Percentiles rank a stretch among this genome's conserved stretches.
Conservation (phyloP, 2,888 invertebrate species). For the Philonicus albiceps region DNA sequence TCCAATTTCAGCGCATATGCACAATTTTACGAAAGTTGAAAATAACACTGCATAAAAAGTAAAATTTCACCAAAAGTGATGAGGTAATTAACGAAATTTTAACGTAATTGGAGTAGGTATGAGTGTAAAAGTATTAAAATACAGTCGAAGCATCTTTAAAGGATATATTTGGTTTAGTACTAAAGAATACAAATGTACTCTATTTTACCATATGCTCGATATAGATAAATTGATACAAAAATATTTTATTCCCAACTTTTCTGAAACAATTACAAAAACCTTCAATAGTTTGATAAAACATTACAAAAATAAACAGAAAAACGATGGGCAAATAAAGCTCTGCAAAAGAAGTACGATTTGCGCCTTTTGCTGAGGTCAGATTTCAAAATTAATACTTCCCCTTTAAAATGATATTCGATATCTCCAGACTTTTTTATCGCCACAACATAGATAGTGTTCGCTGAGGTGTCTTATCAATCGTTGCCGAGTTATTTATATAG, state of each 20-base stretch:
- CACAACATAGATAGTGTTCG: background rate
- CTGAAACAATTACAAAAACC: background rate
- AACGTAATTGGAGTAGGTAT: no score
- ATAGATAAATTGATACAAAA: background rate
- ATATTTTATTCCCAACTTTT: background rate
- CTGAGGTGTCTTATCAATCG: background rate
- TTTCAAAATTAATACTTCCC: background rate
- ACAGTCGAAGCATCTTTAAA: no score
- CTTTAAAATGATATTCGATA: background rate
- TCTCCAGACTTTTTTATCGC: conserved; percentile 34
- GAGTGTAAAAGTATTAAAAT: no score
- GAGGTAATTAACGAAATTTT: no score
- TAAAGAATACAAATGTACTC: no score
- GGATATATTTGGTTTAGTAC: no score
- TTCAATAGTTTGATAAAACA: background rate
- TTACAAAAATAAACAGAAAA: background rate
- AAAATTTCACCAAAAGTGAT: no score
- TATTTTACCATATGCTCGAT: no score
- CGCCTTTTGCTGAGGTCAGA: background rate
- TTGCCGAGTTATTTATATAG: background rate
- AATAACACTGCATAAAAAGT: no score
- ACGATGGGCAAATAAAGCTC: background rate
- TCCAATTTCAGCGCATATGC: no score
- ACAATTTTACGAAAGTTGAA: no score
- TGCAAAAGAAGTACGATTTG: background rate